Evolutionary conservation across 2,797 vertebrate species (phyloP), one percentile per base, ranked within the genome.

Genomic region (Lacerta viridis): DNA sequence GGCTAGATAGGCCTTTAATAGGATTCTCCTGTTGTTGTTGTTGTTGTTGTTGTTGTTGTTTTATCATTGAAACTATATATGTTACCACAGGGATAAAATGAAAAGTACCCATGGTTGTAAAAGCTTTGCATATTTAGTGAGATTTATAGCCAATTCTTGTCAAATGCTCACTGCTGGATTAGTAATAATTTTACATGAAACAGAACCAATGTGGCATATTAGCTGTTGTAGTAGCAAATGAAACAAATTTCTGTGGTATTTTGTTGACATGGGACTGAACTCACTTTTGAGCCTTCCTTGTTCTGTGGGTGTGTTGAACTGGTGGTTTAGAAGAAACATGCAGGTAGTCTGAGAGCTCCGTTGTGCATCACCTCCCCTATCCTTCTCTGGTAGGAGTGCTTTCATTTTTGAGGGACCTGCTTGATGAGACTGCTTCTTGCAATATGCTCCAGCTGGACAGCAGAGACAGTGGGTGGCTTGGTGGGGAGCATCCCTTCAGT

Each of bases 21-120:
- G 61, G 41, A 10, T 6, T 23, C 23, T 88, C 87, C 78, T 84
- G 9, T 90, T 91, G 74, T 82, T 91, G 69, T 83, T 76, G 77
- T 69, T 43, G 41, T 43, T 43, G 41, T 43, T 43, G 41, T 5
- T 7, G 50, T 55, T 33, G 33, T 33, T 33, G 33, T 18, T 86
- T 39, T 23, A 41, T 77, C 46, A 39, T 55, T 82, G 61, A 55
- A 88, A 66, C 39, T 39, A 55, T 72, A 1, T 66, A 72, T n/a
- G n/a, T 74, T 88, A 36, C 74, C 80, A 39, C 27, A 25, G 55
- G 15, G 27, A 75, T 68, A 80, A 74, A 8, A n/a, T 43, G 0
- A 88, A 81, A 72, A 71, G n/a, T 41, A 87, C 50, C 33, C 18
- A 17, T 13, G 0, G 20, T 39, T 68, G 79, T 59, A 68, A 36